phyloP scores from a whole-genome alignment of 2,113 vertebrate species.

The Pseudonaja textilis region DNA sequence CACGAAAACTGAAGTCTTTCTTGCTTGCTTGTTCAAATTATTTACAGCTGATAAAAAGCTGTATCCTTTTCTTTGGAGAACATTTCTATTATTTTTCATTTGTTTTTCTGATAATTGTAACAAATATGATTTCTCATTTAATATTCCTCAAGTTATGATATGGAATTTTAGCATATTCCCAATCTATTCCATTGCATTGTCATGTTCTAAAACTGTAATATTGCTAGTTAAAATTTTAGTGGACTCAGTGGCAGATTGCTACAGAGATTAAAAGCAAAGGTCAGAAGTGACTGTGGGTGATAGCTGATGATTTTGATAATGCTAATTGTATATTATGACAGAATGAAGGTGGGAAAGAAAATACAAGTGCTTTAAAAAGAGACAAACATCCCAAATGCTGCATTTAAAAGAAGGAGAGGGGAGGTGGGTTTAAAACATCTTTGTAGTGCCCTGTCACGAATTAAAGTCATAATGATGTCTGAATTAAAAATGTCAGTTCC shows the following conservation, averaged over 20 bases:
- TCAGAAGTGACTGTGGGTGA: constrained; percentile 74
- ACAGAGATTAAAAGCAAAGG: constrained; percentile 66
- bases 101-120: constrained; percentile 26
- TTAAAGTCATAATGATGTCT: constrained; percentile 78
- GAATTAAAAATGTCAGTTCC: constrained; percentile 90
- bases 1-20: constrained; percentile 21
- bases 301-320: constrained; percentile 80
- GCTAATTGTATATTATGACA: constrained; percentile 77
- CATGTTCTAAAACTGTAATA: constrained; percentile 27
- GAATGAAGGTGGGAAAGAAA: constrained; percentile 82
- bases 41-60: constrained; percentile 3
- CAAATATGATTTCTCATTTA: constrained; percentile 10
- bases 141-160: constrained; percentile 41
- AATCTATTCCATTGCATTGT: not conserved
- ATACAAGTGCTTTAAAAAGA: constrained; percentile 76
- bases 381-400: constrained; percentile 75
- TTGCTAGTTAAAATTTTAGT: constrained; percentile 62
- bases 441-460: constrained; percentile 78
- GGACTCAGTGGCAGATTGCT: constrained; percentile 38
- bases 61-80: not conserved
- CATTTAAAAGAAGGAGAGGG: constrained; percentile 65
- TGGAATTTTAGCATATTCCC: constrained; percentile 1
- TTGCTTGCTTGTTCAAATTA: constrained; percentile 24
- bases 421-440: constrained; percentile 73
- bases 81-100: not conserved